A percentile compares a stretch with the other conserved stretches of the same genome.
phyloP scores from a whole-genome alignment of 2,113 vertebrate species.

The Monopterus albus region DNA sequence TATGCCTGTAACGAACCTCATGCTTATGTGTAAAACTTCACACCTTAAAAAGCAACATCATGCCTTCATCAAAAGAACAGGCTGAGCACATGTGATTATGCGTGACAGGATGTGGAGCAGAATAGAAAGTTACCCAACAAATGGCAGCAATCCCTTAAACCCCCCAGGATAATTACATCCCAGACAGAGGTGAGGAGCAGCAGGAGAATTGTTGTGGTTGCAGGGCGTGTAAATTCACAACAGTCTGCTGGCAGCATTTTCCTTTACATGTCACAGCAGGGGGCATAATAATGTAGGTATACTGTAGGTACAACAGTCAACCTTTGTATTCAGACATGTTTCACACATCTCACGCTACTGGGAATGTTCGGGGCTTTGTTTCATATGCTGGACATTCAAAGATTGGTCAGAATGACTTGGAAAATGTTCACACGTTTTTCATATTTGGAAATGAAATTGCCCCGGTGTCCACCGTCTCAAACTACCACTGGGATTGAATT shows the following conservation, averaged over 20 bases:
- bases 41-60: background rate
- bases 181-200: constrained; percentile 54
- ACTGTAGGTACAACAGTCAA: constrained; percentile 30
- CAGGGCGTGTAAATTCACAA: constrained; percentile 58
- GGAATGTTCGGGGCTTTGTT: background rate
- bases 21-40: background rate
- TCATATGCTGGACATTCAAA: background rate
- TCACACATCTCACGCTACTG: background rate
- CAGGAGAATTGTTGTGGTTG: constrained; percentile 64
- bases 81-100: constrained; percentile 16
- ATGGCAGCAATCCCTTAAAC: constrained; percentile 53
- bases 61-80: background rate
- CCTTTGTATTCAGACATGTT: constrained; percentile 19
- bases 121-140: constrained; percentile 63
- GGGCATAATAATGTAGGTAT: background rate
- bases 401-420: background rate
- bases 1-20: background rate
- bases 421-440: constrained; percentile 15
- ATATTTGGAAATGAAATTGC: background rate
- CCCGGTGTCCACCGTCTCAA: background rate
- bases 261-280: constrained; percentile 40
- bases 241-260: constrained; percentile 34
- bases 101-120: constrained; percentile 16
- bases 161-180: constrained; percentile 61
- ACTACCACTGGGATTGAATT: constrained; percentile 35